Conservation (phyloP, 2,797 vertebrate species). For the Pipistrellus kuhlii region DNA sequence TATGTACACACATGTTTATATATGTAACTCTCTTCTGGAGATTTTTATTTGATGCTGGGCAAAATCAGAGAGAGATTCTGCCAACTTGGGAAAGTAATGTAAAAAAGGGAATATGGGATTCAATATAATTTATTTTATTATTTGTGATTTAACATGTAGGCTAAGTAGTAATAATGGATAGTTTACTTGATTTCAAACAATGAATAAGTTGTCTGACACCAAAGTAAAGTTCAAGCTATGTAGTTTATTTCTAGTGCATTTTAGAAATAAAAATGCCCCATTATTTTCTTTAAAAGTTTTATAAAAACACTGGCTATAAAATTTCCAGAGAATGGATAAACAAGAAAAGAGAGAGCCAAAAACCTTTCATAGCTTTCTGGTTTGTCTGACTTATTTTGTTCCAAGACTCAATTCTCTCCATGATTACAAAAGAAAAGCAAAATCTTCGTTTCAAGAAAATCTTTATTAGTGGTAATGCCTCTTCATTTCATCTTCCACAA, state of each 20-base stretch:
- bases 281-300: neutral
- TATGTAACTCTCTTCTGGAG: conserved; percentile 60
- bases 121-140: neutral
- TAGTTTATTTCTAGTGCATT: conserved; percentile 3
- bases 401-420: conserved; percentile 70
- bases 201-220: neutral
- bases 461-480: neutral
- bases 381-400: neutral
- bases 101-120: conserved; percentile 36
- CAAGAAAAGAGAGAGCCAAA: conserved; percentile 61
- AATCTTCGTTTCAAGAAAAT: conserved; percentile 82
- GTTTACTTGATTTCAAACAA: conserved; percentile 65
- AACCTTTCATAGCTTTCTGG: conserved; percentile 65
- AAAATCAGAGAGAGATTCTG: neutral
- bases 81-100: neutral
- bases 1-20: neutral
- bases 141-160: neutral
- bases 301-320: conserved; percentile 68
- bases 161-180: neutral
- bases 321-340: conserved; percentile 40
- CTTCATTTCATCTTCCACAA: conserved; percentile 66
- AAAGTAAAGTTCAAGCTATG: neutral
- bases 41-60: conserved; percentile 22
- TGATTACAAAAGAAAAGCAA: conserved; percentile 80
- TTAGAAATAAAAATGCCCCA: conserved; percentile 37